phyloP scores from a whole-genome alignment of 2,888 invertebrate genomes.

The Lepidocyrtoides sp. region DNA sequence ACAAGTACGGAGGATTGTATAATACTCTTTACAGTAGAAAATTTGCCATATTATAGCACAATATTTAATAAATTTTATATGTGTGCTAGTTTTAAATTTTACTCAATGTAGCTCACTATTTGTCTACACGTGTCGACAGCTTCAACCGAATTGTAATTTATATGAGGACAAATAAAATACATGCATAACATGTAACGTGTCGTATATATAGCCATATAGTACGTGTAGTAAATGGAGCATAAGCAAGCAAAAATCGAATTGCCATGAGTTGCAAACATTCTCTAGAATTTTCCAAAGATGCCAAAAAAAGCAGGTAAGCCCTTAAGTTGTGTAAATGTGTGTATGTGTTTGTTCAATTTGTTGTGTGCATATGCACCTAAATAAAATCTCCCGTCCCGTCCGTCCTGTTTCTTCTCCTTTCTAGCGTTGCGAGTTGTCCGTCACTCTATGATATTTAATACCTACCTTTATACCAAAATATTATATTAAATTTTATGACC shows the following conservation, averaged over 20 bases:
- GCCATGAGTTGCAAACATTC: not conserved
- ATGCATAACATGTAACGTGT: no score
- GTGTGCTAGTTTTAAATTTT: no score
- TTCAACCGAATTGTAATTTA: no score
- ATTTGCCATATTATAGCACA: no score
- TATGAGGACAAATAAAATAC: no score
- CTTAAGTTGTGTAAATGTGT: slow-evolving; percentile 1
- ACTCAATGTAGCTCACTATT: no score
- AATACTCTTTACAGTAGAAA: not conserved
- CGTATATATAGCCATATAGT: no score
- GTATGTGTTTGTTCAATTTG: no score
- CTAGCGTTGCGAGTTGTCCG: no score
- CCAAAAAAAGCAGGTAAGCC: slow-evolving; percentile 16
- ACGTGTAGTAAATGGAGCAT: not conserved
- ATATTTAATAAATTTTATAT: no score
- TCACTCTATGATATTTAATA: slow-evolving; percentile 4
- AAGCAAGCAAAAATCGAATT: no score
- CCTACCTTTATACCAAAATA: slow-evolving; percentile 1
- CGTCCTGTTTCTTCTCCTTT: not conserved
- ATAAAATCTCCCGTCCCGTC: not conserved
- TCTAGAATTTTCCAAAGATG: slow-evolving; percentile 28
- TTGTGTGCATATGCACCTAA: not conserved
- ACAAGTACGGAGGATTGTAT: not conserved
- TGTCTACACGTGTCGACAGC: no score
- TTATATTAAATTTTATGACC: slow-evolving; percentile 31